Evolutionary conservation across 2,888 invertebrate genomes (phyloP).

Genomic region (Ypsolopha scabrella): DNA sequence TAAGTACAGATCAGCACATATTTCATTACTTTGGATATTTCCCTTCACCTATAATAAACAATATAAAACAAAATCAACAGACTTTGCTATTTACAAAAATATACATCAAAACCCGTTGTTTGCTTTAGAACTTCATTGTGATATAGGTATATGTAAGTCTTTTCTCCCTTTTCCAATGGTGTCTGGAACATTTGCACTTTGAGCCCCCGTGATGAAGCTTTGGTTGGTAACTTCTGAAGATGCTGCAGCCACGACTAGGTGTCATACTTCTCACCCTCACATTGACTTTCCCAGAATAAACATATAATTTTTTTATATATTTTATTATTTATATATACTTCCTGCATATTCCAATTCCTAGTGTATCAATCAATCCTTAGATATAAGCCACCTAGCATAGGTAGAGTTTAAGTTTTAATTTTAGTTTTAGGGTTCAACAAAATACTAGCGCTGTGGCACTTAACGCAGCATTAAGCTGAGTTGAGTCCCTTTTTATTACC

Average conservation of each 20-base stretch:
- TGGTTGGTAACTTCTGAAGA: conserved; percentile 30
- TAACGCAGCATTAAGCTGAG: no score
- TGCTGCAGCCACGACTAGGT: conserved; percentile 25
- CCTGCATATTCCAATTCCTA: no score
- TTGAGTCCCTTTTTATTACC: no score
- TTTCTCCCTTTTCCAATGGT: conserved; percentile 18
- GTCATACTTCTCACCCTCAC: conserved; percentile 76
- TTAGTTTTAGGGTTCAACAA: no score
- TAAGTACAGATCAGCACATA: conserved; percentile 49
- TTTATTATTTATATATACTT: no score
- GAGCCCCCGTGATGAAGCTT: conserved; percentile 28
- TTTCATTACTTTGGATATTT: background rate
- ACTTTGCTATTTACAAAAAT: conserved; percentile 46
- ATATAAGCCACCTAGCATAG: no score
- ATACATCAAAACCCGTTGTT: conserved; percentile 23
- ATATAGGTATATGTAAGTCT: conserved; percentile 15
- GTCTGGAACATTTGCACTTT: conserved; percentile 38
- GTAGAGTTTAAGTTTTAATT: no score
- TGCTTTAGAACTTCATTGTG: conserved; percentile 6
- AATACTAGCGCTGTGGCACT: no score
- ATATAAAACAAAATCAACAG: conserved; percentile 22
- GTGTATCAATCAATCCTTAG: no score
- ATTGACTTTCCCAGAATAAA: conserved; percentile 88
- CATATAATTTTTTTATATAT: no score
- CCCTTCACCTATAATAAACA: conserved; percentile 2